Percentiles rank a stretch among this genome's conserved stretches.
phyloP scores from a whole-genome alignment of 2,113 vertebrate species.

The Brevimyrus niger region DNA sequence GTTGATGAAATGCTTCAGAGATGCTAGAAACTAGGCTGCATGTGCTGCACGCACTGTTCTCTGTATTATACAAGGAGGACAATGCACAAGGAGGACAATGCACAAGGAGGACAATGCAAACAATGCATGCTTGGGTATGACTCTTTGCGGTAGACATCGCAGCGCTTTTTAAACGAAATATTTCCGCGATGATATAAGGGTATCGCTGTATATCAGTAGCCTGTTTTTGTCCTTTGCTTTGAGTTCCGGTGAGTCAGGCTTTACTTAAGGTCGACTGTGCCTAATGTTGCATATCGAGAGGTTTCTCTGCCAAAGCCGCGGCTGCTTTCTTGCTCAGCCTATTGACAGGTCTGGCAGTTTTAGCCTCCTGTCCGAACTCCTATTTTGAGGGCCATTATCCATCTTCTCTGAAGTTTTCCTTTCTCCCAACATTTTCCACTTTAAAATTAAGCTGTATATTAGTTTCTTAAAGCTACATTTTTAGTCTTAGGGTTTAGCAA shows the following conservation, averaged over 20 bases:
- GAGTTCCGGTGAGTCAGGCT: constrained; percentile 18
- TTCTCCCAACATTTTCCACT: not conserved
- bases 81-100: not conserved
- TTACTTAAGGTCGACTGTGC: constrained; percentile 26
- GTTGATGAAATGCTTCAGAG: not conserved
- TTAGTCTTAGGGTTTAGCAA: not conserved
- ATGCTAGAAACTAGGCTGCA: not conserved
- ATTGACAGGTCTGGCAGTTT: not conserved
- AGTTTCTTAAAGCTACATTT: not conserved
- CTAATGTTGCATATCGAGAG: constrained; percentile 21
- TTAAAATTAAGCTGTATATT: not conserved
- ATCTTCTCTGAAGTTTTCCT: not conserved
- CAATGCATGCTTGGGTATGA: not conserved
- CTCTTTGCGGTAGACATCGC: not conserved
- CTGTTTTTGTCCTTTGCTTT: not conserved
- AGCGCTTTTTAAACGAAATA: not conserved
- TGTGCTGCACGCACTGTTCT: too few species aligned
- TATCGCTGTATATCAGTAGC: not conserved
- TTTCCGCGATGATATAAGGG: not conserved
- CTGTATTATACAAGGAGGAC: not conserved
- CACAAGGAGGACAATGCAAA: not conserved
- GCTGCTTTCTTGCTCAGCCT: constrained; percentile 17
- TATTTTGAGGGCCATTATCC: constrained; percentile 7
- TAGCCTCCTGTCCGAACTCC: constrained; percentile 6
- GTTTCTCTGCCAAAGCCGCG: constrained; percentile 26